phyloP scores from a whole-genome alignment of 2,888 invertebrate genomes.

The Rotaria sp. region DNA sequence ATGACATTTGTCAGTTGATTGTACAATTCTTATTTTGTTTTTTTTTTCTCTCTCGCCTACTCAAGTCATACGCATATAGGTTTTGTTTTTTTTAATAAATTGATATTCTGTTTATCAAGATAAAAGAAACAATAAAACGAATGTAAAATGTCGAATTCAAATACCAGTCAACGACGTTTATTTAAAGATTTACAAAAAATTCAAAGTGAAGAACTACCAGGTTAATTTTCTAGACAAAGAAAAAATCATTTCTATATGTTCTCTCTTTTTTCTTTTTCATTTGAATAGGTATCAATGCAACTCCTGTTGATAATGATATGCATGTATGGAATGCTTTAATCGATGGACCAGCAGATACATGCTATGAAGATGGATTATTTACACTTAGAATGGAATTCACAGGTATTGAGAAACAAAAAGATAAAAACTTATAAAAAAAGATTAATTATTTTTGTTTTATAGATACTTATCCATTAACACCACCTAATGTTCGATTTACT shows the following conservation, averaged over 20 bases:
- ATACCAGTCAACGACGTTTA: slow-evolving; percentile 6
- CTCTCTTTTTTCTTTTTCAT: background rate
- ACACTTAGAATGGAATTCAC: background rate
- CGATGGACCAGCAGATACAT: background rate
- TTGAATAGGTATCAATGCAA: background rate
- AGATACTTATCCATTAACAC: slow-evolving; percentile 16
- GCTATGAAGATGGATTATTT: slow-evolving; percentile 1
- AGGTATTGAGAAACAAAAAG: background rate
- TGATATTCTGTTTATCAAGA: too few relatives aligned
- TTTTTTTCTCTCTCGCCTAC: background rate
- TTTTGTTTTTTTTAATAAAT: background rate
- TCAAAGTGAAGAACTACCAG: slow-evolving; percentile 3
- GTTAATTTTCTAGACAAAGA: background rate
- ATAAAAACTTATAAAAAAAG: too few relatives aligned
- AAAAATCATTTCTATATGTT: too few relatives aligned
- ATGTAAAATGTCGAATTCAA: background rate
- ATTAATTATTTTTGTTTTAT: background rate
- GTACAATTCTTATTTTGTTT: background rate
- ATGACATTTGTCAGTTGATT: background rate
- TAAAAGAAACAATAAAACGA: background rate
- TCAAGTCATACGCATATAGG: background rate
- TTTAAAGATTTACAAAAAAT: slow-evolving; percentile 13
- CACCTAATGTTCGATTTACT: slow-evolving; percentile 20
- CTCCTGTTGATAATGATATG: background rate
- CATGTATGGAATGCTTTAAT: slow-evolving; percentile 17